Conservation (phyloP, 2,797 vertebrate species). For the Tapirus indicus region DNA sequence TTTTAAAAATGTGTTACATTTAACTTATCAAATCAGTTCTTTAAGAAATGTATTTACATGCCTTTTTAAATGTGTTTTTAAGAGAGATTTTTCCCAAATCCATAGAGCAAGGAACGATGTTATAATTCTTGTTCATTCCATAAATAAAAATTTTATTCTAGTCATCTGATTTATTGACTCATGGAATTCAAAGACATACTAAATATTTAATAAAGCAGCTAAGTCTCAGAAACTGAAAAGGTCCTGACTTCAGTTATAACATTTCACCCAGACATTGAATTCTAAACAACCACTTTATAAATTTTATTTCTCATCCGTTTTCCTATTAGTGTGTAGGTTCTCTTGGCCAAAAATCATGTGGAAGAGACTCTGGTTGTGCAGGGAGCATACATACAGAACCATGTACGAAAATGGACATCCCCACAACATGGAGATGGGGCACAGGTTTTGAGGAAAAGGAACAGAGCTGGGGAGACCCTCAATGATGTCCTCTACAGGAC, state of each 20-base stretch:
- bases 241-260: neutral
- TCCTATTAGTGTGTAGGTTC: neutral
- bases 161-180: neutral
- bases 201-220: neutral
- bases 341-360: neutral
- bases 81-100: neutral
- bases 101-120: neutral
- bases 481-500: neutral
- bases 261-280: neutral
- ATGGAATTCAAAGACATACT: neutral
- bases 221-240: neutral
- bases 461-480: neutral
- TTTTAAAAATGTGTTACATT: neutral
- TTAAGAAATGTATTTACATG: neutral
- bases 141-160: conserved; percentile 34
- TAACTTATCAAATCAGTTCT: conserved; percentile 23
- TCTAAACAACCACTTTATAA: neutral
- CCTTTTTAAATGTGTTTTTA: neutral
- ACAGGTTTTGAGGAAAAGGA: neutral
- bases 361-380: neutral
- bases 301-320: neutral
- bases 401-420: neutral
- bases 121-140: neutral
- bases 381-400: neutral
- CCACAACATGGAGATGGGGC: neutral